Base-by-base conservation (phyloP, 2,888 invertebrate species). In the Hirtodrosophila duncani region DNA sequence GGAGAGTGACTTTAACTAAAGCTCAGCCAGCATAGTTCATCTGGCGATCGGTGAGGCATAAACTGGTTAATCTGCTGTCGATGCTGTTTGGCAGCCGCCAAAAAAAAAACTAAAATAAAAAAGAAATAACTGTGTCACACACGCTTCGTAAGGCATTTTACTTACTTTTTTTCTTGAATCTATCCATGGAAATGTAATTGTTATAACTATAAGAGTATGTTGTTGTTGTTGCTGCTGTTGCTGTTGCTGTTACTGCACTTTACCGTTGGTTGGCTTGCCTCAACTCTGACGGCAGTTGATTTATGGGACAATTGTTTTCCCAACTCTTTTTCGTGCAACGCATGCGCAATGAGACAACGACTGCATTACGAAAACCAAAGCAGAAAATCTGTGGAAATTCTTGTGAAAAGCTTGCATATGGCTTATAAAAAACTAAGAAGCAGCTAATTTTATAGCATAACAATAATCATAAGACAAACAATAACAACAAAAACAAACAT, bases 331-430 rank as follows among this genome's bases (percentile, higher is more conserved):
- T 48, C 61, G 45, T 58, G 66, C 48, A 48, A n/a, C 30, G 65
- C 65, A 65, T 65, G 29, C 14, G 41, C 44, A 65, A 65, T 65
- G 50, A 65, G 62, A 3, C 39, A 44, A 37, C 46, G n/a, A n/a
- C n/a, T n/a, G n/a, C n/a, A n/a, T n/a, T 33, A 38, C 31, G 48
- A 36, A 29, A 9, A 14, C n/a, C n/a, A n/a, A n/a, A 20, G 20
- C 6, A 6, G 24, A 3, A 7, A 30, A n/a, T 8, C 13, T 33
- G 29, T 62, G 59, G 59, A 63, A 63, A 63, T 65, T 65, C 65
- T 65, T 62, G 65, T 57, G 66, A 65, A 58, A 60, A 61, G 16
- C 42, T 23, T n/a, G n/a, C 9, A 4, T 8, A 26, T 17, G 14
- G 16, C 36, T 21, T 11, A 16, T 31, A 20, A 1, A 24, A 2